phyloP scores from a whole-genome alignment of 2,888 invertebrate genomes.

The Sinotaia quadrata region DNA sequence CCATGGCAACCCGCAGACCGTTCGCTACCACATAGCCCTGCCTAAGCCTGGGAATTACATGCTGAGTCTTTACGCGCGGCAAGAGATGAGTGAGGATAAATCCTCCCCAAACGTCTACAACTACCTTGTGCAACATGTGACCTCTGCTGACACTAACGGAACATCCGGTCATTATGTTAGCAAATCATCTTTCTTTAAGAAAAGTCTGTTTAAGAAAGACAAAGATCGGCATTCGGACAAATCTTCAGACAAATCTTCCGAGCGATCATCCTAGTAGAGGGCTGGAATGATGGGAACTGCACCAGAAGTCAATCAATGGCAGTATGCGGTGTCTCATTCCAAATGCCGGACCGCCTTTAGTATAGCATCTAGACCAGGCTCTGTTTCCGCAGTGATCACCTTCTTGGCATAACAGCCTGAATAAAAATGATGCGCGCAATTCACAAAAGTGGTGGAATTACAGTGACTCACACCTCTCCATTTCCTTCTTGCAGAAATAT shows the following conservation, averaged over 20 bases:
- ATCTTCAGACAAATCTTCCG: constrained; percentile 37
- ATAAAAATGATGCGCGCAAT: too few species aligned
- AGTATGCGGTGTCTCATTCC: too few species aligned
- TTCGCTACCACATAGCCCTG: constrained; percentile 51
- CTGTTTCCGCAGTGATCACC: too few species aligned
- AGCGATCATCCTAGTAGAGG: constrained; percentile 28
- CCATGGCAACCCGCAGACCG: constrained; percentile 40
- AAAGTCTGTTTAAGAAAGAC: constrained; percentile 39
- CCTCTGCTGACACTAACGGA: constrained; percentile 19
- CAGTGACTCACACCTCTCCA: too few species aligned
- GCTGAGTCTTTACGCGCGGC: constrained; percentile 67
- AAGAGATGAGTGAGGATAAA: constrained; percentile 54
- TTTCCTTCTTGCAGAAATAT: too few species aligned
- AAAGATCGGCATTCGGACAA: constrained; percentile 36
- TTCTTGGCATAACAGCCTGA: too few species aligned
- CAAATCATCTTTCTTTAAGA: constrained; percentile 42
- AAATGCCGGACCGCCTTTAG: too few species aligned
- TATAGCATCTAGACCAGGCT: too few species aligned
- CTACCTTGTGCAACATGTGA: constrained; percentile 60
- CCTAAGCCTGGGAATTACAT: constrained; percentile 67
- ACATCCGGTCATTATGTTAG: constrained; percentile 13
- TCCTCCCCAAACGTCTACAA: constrained; percentile 67
- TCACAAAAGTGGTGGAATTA: too few species aligned
- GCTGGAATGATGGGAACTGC: too few species aligned
- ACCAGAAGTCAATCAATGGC: too few species aligned